These are phyloP conservation scores for Poecilia velifera DNA, from an alignment of 2,797 vertebrate species.

Conservation along the genomic window DNA sequence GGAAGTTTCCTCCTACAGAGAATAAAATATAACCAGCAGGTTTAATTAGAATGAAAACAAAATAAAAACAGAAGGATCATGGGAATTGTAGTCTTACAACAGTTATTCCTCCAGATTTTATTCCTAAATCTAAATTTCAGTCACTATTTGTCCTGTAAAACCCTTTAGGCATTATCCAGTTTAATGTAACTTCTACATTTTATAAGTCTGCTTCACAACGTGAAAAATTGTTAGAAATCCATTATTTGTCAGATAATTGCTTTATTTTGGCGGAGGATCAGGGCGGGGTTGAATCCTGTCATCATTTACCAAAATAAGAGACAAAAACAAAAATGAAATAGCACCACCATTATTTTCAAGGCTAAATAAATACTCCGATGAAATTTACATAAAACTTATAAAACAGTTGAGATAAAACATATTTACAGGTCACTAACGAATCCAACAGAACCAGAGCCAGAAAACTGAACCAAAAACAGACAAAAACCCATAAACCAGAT, in stretches of 20 bases:
- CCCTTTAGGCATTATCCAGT: background rate
- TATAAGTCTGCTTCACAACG: background rate
- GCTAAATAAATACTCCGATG: conserved; percentile 81
- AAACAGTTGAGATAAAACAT: conserved; percentile 70
- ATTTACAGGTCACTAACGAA: conserved; percentile 74
- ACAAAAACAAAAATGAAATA: conserved; percentile 63
- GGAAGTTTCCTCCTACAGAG: conserved; percentile 52
- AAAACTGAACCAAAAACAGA: conserved; percentile 2
- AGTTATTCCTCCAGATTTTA: background rate
- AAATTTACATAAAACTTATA: conserved; percentile 79
- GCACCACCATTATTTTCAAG: conserved; percentile 69
- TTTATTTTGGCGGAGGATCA: conserved; percentile 24
- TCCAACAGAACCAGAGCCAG: conserved; percentile 10
- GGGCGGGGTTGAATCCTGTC: conserved; percentile 27
- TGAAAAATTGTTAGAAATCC: background rate
- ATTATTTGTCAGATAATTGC: background rate
- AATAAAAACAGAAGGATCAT: conserved; percentile 24
- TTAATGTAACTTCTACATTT: background rate
- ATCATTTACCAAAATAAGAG: conserved; percentile 52
- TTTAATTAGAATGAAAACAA: conserved; percentile 48
- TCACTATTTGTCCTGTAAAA: background rate
- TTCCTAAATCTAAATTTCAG: background rate
- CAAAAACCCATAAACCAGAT: background rate
- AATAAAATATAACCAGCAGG: conserved; percentile 55
- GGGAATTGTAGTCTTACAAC: conserved; percentile 19